Evolutionary conservation across 2,113 vertebrate genomes (phyloP).

Genomic region (Corythornis cristatus): DNA sequence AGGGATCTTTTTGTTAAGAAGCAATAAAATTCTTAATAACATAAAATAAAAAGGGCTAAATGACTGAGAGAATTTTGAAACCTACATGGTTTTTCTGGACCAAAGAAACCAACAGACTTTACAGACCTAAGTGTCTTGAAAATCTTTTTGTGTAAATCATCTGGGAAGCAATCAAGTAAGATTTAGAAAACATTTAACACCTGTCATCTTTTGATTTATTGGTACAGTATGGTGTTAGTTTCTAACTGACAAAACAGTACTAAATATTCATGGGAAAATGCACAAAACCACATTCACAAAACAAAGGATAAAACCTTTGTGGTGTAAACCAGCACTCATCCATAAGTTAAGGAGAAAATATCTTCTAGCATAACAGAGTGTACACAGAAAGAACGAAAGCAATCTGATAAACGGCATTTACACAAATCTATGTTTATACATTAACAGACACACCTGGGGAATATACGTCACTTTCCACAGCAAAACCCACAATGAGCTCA

Average conservation of each 20-base stretch:
- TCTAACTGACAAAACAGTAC: conserved; percentile 70
- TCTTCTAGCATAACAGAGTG: neutral
- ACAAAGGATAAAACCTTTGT: conserved; percentile 31
- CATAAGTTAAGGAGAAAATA: conserved; percentile 17
- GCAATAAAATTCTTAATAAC: neutral
- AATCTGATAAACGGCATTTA: conserved; percentile 26
- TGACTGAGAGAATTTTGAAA: neutral
- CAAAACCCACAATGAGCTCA: neutral
- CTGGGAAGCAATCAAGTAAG: conserved; percentile 2
- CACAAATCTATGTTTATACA: neutral
- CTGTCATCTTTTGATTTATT: conserved; percentile 72
- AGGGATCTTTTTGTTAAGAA: neutral
- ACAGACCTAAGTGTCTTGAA: neutral
- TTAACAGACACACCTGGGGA: conserved; percentile 17
- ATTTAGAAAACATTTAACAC: conserved; percentile 37
- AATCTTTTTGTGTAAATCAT: neutral
- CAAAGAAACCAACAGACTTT: neutral
- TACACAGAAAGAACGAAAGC: neutral
- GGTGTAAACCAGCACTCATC: conserved; percentile 33
- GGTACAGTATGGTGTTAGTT: conserved; percentile 32
- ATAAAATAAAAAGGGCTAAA: neutral
- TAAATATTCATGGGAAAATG: conserved; percentile 69
- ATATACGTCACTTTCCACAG: neutral
- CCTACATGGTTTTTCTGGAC: neutral
- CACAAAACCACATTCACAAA: conserved; percentile 71